Conservation (phyloP, 2,113 vertebrate genomes). For the Calyptommatus sinebrachiatus region DNA sequence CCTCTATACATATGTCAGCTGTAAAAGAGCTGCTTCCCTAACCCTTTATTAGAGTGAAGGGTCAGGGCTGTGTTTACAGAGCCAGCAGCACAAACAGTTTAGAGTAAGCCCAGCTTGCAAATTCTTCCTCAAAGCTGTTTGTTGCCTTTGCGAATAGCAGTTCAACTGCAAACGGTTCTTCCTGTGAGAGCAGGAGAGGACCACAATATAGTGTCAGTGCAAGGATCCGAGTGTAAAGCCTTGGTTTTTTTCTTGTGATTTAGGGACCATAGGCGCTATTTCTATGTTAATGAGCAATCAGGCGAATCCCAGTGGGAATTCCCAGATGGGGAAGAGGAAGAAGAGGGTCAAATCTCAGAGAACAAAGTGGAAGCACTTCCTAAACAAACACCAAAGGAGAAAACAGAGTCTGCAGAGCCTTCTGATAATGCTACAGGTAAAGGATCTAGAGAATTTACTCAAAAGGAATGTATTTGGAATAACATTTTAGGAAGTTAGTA, state of each 20-base stretch:
- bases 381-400: slow-evolving; percentile 70
- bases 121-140: slow-evolving; percentile 75
- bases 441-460: neutral
- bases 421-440: slow-evolving; percentile 67
- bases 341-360: slow-evolving; percentile 66
- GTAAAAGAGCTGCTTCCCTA: slow-evolving; percentile 53
- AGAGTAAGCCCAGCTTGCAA: slow-evolving; percentile 62
- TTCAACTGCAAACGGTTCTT: slow-evolving; percentile 70
- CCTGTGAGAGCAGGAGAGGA: slow-evolving; percentile 76
- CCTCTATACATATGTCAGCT: slow-evolving; percentile 54
- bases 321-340: slow-evolving; percentile 86
- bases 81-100: slow-evolving; percentile 72
- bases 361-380: slow-evolving; percentile 68
- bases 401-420: slow-evolving; percentile 60
- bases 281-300: slow-evolving; percentile 97
- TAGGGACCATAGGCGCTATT: slow-evolving; percentile 99
- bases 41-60: slow-evolving; percentile 64
- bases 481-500: neutral
- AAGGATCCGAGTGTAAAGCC: slow-evolving; percentile 63
- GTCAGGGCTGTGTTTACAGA: slow-evolving; percentile 67
- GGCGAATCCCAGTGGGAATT: slow-evolving; percentile 97
- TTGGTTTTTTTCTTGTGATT: slow-evolving; percentile 92
- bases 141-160: slow-evolving; percentile 73
- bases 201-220: slow-evolving; percentile 62
- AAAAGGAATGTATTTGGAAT: neutral